Conservation (phyloP, 2,888 invertebrate species). For the Onthophagus sagittarius region DNA sequence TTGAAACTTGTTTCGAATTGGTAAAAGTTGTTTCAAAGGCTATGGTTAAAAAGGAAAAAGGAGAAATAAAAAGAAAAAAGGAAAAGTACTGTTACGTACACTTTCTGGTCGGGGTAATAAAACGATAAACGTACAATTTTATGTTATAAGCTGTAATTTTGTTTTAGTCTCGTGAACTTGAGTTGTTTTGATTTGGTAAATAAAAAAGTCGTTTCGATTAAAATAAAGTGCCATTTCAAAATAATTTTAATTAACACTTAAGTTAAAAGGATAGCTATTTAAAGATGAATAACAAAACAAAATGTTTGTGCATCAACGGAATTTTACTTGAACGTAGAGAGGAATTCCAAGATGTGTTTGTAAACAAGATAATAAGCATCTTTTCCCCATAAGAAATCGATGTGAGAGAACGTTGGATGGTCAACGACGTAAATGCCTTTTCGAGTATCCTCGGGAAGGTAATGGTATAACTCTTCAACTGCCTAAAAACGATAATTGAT, state of each 20-base stretch:
- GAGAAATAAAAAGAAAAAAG: not conserved
- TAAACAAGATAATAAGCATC: conserved; percentile 37
- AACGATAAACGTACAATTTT: not conserved
- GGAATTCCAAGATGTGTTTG: conserved; percentile 26
- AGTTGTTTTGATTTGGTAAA: no score
- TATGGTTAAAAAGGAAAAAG: not conserved
- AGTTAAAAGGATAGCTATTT: no score
- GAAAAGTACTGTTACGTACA: not conserved
- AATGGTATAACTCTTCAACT: conserved; percentile 13
- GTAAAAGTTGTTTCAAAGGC: not conserved
- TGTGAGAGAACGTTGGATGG: conserved; percentile 21
- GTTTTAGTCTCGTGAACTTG: not conserved
- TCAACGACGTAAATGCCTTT: conserved; percentile 18
- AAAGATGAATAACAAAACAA: no score
- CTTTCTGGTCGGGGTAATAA: not conserved
- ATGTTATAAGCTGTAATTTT: not conserved
- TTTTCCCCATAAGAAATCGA: conserved; percentile 42
- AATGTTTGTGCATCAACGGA: not conserved
- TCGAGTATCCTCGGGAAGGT: conserved; percentile 5
- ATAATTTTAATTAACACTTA: no score
- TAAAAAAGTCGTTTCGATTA: no score
- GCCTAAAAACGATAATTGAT: conserved; percentile 13
- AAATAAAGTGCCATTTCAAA: no score
- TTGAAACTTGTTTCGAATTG: not conserved
- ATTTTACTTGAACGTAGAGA: not conserved